phyloP scores from a whole-genome alignment of 1,140 invertebrate genomes.

The Amphibalanus amphitrite region DNA sequence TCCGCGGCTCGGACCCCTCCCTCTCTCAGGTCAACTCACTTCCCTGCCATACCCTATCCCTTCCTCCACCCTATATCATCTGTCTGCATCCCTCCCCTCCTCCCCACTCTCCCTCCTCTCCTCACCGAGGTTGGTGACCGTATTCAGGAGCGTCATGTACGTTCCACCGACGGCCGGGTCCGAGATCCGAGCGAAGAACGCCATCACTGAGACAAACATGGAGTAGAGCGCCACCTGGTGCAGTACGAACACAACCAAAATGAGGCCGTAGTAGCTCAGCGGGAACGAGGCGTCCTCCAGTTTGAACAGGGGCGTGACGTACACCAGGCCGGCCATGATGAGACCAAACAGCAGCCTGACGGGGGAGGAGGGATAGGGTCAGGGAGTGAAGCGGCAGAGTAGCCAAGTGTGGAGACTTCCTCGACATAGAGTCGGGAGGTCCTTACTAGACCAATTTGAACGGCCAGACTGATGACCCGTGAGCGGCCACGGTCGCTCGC shows the following conservation, averaged over 20 bases:
- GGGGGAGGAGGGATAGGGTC: neutral
- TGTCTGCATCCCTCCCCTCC: slow-evolving; percentile 24
- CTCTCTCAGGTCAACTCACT: slow-evolving; percentile 1
- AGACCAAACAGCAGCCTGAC: slow-evolving; percentile 62
- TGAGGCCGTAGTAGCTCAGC: slow-evolving; percentile 55
- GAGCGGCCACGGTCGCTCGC: too few species aligned
- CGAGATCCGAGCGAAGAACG: slow-evolving; percentile 55
- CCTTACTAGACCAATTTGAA: too few species aligned
- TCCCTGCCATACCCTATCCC: slow-evolving; percentile 9
- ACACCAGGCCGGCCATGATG: slow-evolving; percentile 63
- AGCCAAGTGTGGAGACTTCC: too few species aligned
- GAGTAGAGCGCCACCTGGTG: slow-evolving; percentile 66
- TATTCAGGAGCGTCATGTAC: slow-evolving; percentile 98
- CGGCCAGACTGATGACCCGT: too few species aligned
- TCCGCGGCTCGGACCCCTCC: too few species aligned
- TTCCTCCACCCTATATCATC: slow-evolving; percentile 15
- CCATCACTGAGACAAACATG: slow-evolving; percentile 69
- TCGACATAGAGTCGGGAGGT: too few species aligned
- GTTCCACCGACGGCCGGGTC: slow-evolving; percentile 91
- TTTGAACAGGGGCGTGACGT: slow-evolving; percentile 54
- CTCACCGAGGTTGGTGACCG: slow-evolving; percentile 88
- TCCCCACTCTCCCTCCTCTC: slow-evolving; percentile 70
- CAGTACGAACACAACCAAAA: slow-evolving; percentile 60
- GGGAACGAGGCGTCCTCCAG: slow-evolving; percentile 46
- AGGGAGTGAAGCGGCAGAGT: too few species aligned